Evolutionary conservation across 2,113 vertebrate species (phyloP).

Genomic region (Nycticebus coucang): DNA sequence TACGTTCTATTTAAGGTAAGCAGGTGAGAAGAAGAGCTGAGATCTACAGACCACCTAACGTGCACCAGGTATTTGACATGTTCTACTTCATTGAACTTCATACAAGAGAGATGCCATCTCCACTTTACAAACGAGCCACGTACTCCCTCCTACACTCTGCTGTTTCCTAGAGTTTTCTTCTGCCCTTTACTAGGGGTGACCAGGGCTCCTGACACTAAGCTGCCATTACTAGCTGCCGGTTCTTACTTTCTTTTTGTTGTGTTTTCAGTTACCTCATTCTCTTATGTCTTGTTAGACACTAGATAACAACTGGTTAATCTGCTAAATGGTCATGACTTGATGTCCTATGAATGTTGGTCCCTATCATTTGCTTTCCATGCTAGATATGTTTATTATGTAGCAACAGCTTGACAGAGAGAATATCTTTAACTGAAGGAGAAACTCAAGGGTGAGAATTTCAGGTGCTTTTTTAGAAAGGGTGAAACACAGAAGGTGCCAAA

Average conservation of each 20-base stretch:
- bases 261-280: not conserved
- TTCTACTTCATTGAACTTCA: not conserved
- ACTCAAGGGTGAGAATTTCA: not conserved
- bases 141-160: not conserved
- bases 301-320: not conserved
- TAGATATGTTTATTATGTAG: not conserved
- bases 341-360: not conserved
- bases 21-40: not conserved
- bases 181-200: too few relatives aligned
- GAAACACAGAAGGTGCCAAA: too few relatives aligned
- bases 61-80: not conserved
- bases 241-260: not conserved
- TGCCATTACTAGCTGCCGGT: not conserved
- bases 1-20: not conserved
- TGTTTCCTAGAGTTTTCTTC: not conserved
- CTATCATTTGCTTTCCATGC: not conserved
- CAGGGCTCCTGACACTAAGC: too few relatives aligned
- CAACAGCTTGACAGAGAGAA: not conserved
- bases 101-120: not conserved
- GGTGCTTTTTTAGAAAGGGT: not conserved
- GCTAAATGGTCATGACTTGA: not conserved
- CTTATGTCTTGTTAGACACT: not conserved
- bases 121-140: not conserved
- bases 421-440: conserved; percentile 18
- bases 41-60: not conserved